Evolutionary conservation across 2,797 vertebrate genomes (phyloP), one percentile per base, ranked within the genome.

Genomic region (Acomys russatus): DNA sequence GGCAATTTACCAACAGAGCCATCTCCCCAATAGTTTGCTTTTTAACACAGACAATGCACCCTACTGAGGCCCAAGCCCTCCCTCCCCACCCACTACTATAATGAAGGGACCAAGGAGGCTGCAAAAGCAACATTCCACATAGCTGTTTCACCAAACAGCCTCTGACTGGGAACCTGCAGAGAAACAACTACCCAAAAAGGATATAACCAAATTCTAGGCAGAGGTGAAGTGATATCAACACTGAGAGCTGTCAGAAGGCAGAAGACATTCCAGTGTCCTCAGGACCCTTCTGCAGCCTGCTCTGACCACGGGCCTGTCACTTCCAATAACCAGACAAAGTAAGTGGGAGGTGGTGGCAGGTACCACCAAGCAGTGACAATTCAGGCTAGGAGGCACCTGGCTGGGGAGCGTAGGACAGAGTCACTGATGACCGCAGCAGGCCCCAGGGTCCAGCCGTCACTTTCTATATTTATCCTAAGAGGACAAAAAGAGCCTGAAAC

Each of bases 351-450:
- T 1, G 38, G 88, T 33, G n/a, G 38, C 73, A 33, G 70, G 74
- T 70, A 38, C 38, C 80, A 77, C 56, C 14, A 83, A 10, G 73
- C 38, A 15, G 22, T 28, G 18, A 44, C 91, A 63, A 64, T 3
- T 22, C 59, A 78, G 7, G 0, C 9, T 12, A 10, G 33, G 25
- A 64, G 87, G 74, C 49, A 78, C 90, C 83, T 9, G 38, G 30
- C 8, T 3, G 17, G 44, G 0, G 11, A 15, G 70, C 80, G 11
- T 9, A 38, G 51, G 11, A 35, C n/a, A 44, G 0, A 0, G 2
- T 4, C 20, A 14, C 33, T 5, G 30, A 64, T 54, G 2, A 94
- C 22, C 59, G 15, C 22, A 51, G 17, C 1, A 20, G 68, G 18
- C 0, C 0, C 6, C 1, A 68, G 14, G 25, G 22, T 61, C 51